phyloP scores from a whole-genome alignment of 2,888 invertebrate species.

The Sarcophaga carnaria region DNA sequence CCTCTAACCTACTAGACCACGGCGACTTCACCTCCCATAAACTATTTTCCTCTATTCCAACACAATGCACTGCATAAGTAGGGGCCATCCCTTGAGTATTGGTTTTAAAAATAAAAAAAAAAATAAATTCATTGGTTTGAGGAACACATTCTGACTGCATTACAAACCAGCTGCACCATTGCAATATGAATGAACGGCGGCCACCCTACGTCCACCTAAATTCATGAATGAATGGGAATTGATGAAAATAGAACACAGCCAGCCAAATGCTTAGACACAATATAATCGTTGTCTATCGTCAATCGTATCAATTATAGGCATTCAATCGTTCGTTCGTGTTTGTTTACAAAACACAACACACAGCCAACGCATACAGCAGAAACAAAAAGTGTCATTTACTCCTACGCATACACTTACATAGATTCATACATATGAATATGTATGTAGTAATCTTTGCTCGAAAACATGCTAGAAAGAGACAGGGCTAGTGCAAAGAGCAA shows the following conservation, averaged over 20 bases:
- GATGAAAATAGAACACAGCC: constrained; percentile 62
- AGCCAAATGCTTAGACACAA: constrained; percentile 17
- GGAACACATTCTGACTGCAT: constrained; percentile 37
- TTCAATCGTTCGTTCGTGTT: not conserved
- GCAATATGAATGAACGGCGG: constrained; percentile 12
- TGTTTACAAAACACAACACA: too few species aligned
- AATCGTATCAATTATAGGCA: not conserved
- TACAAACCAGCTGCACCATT: not conserved
- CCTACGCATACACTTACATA: constrained; percentile 39
- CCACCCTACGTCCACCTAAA: too few species aligned
- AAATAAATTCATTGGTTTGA: not conserved
- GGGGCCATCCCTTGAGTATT: too few species aligned
- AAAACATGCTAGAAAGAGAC: not conserved
- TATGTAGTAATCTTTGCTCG: not conserved
- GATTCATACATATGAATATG: not conserved
- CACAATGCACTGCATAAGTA: too few species aligned
- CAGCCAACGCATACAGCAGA: not conserved
- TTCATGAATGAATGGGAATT: constrained; percentile 67
- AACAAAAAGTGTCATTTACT: constrained; percentile 60
- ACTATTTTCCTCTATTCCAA: too few species aligned
- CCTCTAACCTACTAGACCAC: too few species aligned
- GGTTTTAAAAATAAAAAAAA: too few species aligned
- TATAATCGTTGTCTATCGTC: constrained; percentile 17
- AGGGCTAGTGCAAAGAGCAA: not conserved
- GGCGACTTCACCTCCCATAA: too few species aligned